phyloP scores from a whole-genome alignment of 2,888 invertebrate genomes.

The Margaritifera margaritifera region DNA sequence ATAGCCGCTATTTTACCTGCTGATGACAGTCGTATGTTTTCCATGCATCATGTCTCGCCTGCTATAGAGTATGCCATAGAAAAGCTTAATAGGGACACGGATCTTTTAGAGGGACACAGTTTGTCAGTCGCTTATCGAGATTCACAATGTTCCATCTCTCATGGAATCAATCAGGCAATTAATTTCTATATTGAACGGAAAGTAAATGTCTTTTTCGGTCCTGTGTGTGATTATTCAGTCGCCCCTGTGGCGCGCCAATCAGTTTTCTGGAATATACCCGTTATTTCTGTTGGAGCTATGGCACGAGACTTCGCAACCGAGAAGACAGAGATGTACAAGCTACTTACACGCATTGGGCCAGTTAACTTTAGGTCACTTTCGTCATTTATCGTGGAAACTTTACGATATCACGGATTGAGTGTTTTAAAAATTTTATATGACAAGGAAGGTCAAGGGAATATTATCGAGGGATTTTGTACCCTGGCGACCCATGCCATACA shows the following conservation, averaged over 20 bases:
- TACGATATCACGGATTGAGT: slow-evolving; percentile 41
- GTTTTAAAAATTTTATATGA: slow-evolving; percentile 82
- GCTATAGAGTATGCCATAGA: slow-evolving; percentile 66
- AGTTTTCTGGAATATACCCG: slow-evolving; percentile 88
- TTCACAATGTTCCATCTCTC: slow-evolving; percentile 53
- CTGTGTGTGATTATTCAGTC: slow-evolving; percentile 78
- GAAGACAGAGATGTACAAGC: slow-evolving; percentile 77
- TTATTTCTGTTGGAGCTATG: slow-evolving; percentile 79
- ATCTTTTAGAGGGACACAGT: slow-evolving; percentile 20
- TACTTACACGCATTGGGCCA: slow-evolving; percentile 78
- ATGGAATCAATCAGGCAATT: slow-evolving; percentile 62
- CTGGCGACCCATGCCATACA: slow-evolving; percentile 85
- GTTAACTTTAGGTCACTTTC: slow-evolving; percentile 58
- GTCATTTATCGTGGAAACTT: slow-evolving; percentile 32
- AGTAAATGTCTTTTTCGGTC: slow-evolving; percentile 68
- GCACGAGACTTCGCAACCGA: slow-evolving; percentile 61
- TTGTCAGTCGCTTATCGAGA: slow-evolving; percentile 51
- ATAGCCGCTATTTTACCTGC: slow-evolving; percentile 59
- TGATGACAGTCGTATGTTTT: slow-evolving; percentile 50
- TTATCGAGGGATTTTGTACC: slow-evolving; percentile 82
- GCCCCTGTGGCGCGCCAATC: slow-evolving; percentile 90
- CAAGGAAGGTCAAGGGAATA: slow-evolving; percentile 81
- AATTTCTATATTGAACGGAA: slow-evolving; percentile 51
- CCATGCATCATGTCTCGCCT: slow-evolving; percentile 59
- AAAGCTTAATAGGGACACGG: slow-evolving; percentile 32